Conservation (phyloP, 2,113 vertebrate species). For the Apistogramma diplotaenia region DNA sequence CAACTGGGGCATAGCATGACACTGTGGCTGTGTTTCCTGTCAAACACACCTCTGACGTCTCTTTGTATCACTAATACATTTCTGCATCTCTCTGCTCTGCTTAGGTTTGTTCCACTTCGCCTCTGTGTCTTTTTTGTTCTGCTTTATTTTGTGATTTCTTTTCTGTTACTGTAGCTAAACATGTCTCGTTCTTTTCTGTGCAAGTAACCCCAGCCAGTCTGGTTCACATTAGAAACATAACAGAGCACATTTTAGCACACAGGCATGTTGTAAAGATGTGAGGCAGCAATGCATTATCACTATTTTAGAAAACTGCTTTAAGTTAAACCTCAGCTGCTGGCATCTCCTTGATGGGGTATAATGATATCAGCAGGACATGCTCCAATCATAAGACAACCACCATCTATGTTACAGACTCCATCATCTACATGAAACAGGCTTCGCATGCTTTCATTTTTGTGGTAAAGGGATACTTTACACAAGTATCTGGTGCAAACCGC, state of each 20-base stretch:
- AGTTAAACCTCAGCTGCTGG: slow-evolving; percentile 50
- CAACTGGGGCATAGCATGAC: slow-evolving; percentile 62
- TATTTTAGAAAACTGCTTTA: slow-evolving; percentile 38
- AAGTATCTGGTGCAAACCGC: slow-evolving; percentile 21
- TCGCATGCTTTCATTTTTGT: slow-evolving; percentile 18
- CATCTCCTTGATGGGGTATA: slow-evolving; percentile 44
- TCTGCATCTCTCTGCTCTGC: slow-evolving; percentile 22
- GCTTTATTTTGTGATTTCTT: neutral
- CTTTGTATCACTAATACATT: slow-evolving; percentile 34
- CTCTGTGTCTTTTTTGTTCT: slow-evolving; percentile 1
- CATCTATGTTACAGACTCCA: slow-evolving; percentile 55
- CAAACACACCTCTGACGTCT: slow-evolving; percentile 66
- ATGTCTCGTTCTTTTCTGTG: neutral
- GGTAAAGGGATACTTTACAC: slow-evolving; percentile 39
- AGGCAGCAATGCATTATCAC: slow-evolving; percentile 1
- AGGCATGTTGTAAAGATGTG: slow-evolving; percentile 2
- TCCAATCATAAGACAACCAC: slow-evolving; percentile 53
- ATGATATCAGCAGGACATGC: slow-evolving; percentile 60
- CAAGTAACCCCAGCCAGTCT: neutral
- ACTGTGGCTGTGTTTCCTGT: slow-evolving; percentile 69
- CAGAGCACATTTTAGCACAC: neutral
- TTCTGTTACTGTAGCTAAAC: neutral
- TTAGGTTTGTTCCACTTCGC: neutral
- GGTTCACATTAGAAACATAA: neutral
- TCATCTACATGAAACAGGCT: slow-evolving; percentile 20